Base-by-base conservation (phyloP, 2,888 invertebrate genomes). In the Exocentrus adspersus region DNA sequence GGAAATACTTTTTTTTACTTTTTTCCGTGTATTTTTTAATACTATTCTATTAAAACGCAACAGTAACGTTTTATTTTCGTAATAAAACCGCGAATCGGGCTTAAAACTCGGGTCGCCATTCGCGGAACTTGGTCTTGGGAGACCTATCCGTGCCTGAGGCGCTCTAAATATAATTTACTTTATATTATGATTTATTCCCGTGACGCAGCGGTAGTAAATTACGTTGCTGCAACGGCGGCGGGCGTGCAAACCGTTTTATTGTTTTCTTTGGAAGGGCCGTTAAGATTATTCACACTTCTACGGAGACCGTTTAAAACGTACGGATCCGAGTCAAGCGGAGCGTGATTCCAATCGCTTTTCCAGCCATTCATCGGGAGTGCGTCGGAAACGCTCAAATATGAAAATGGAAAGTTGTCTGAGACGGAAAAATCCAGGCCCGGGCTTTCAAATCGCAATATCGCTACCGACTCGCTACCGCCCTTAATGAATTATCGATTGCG, bases 1-100 rank as follows among this genome's bases (percentile, higher is more conserved):
- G 85, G 85, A 85, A 86, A 10, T 5, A 5, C 4, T 37, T 14
- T 37, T 37, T 37, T 37, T 37, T 14, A 37, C 2, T 37, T 14
- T 14, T 7, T 2, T 7, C 41, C 2, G 9, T 3, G 9, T 12
- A 2, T 5, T 37, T 37, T 12, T 37, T 37, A 37, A 37, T 37
- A 37, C n/a, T 12, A 37, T 37, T 14, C 41, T 37, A 7, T 37
- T n/a, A 5, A 37, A 5, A 37, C 14, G 4, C 41, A 10, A 14
- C 30, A 24, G 7, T 24, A 24, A 3, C 7, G 24, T 24, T 24
- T 19, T 6, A 10, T 6, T 16, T 45, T 19, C 9, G 2, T 16
- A 9, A 9, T 16, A 17, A 45, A 45, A 16, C n/a, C n/a, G n/a
- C n/a, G n/a, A n/a, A n/a, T n/a, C n/a, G n/a, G n/a, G n/a, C n/a